Evolutionary conservation across 2,797 vertebrate species (phyloP).

Genomic region (Podarcis siculus): DNA sequence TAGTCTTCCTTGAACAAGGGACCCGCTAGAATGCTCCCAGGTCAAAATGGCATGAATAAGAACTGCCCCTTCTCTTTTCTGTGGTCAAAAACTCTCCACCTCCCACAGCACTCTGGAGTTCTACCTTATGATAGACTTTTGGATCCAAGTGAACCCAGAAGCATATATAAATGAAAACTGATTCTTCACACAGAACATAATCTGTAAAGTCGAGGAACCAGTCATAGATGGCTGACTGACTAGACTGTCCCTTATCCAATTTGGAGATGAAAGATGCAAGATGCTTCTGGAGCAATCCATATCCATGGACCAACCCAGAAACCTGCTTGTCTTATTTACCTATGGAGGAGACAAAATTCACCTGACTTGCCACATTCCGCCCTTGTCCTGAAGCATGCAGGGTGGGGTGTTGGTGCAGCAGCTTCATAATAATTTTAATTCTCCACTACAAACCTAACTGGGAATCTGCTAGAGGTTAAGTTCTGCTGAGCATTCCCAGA

Average conservation of each 20-base stretch:
- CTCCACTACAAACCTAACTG: background rate
- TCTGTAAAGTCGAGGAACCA: background rate
- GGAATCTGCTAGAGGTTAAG: background rate
- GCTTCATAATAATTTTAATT: background rate
- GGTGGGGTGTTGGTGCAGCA: background rate
- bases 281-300: background rate
- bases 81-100: background rate
- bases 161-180: background rate
- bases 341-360: no score
- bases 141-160: background rate
- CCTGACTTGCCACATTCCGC: no score
- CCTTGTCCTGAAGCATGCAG: no score
- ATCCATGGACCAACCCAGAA: background rate
- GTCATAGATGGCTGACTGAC: background rate
- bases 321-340: no score
- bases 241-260: background rate
- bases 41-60: background rate
- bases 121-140: background rate
- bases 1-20: background rate
- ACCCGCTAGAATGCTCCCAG: background rate
- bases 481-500: background rate
- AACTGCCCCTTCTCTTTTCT: background rate
- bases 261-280: background rate
- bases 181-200: background rate
- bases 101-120: background rate